These are phyloP conservation scores for Meghimatium bilineatum DNA, from an alignment of 2,888 invertebrate genomes.

Conservation along the genomic window DNA sequence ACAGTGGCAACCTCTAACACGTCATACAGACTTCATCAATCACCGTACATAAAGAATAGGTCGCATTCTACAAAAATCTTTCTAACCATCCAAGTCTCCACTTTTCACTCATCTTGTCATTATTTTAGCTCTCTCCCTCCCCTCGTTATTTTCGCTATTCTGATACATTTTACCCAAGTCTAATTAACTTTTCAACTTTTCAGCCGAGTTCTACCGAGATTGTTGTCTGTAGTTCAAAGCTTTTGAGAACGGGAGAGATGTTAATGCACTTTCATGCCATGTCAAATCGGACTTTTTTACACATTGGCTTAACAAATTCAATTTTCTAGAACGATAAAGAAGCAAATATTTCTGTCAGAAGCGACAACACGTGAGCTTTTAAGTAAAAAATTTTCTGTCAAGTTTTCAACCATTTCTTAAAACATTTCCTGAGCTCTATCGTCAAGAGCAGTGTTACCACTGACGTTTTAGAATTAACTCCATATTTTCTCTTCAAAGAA, in stretches of 20 bases:
- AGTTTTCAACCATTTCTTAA: constrained; percentile 4
- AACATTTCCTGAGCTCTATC: not conserved
- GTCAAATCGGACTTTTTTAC: constrained; percentile 26
- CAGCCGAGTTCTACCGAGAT: not conserved
- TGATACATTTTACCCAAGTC: constrained; percentile 6
- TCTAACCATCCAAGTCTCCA: not conserved
- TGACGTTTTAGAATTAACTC: too few relatives aligned
- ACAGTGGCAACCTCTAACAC: too few relatives aligned
- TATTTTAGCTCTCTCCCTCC: not conserved
- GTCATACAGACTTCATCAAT: too few relatives aligned
- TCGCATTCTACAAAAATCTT: not conserved
- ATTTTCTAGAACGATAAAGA: constrained; percentile 31
- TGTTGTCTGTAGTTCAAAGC: constrained; percentile 16
- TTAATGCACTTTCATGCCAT: constrained; percentile 32
- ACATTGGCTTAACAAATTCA: constrained; percentile 20
- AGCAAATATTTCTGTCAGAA: constrained; percentile 25
- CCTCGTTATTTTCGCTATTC: not conserved
- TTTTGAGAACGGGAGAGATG: constrained; percentile 2
- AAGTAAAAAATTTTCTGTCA: not conserved
- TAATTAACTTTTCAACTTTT: constrained; percentile 26
- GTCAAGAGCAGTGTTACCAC: not conserved
- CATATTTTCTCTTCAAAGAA: too few relatives aligned
- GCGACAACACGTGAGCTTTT: not conserved
- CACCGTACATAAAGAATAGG: not conserved
- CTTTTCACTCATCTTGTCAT: not conserved